These are phyloP conservation scores for Catalaphyllia jardinei DNA, from an alignment of 64 coral and sea anemone species.

Conservation along the genomic window DNA sequence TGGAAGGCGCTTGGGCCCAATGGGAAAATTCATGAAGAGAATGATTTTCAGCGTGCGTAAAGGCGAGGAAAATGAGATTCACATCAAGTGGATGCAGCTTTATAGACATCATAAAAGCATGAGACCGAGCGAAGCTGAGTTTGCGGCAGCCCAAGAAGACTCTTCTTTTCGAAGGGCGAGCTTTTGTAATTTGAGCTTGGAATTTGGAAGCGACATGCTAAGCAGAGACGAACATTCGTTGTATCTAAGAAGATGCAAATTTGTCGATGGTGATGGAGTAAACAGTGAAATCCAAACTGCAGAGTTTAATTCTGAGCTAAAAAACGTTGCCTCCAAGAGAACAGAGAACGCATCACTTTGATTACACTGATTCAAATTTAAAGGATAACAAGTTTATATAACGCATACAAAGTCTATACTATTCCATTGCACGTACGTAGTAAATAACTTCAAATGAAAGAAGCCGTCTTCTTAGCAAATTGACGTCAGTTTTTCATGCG, in stretches of 20 bases:
- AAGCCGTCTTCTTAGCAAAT: too few species aligned
- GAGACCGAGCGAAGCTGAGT: neutral
- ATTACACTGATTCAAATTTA: neutral
- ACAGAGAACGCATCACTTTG: neutral
- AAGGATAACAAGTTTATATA: neutral
- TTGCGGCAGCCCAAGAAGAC: neutral
- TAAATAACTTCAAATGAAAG: too few species aligned
- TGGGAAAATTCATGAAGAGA: slow-evolving; percentile 13
- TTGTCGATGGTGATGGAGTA: neutral
- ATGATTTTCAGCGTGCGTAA: slow-evolving; percentile 50
- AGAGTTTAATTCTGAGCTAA: neutral
- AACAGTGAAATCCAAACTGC: neutral
- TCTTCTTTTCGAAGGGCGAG: slow-evolving; percentile 22
- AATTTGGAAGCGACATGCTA: neutral
- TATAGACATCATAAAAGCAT: slow-evolving; percentile 14
- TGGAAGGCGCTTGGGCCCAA: slow-evolving; percentile 8
- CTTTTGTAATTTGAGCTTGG: slow-evolving; percentile 37
- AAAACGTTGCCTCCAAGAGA: neutral
- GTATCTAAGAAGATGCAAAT: neutral
- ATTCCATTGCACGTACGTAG: too few species aligned
- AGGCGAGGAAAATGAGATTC: slow-evolving; percentile 29
- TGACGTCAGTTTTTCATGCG: too few species aligned
- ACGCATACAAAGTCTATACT: neutral
- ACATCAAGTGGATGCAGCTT: slow-evolving; percentile 21
- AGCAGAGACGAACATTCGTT: neutral